Percentiles rank a stretch among this genome's conserved stretches.
phyloP scores from a whole-genome alignment of 2,113 vertebrate genomes.

The Electrona antarctica region DNA sequence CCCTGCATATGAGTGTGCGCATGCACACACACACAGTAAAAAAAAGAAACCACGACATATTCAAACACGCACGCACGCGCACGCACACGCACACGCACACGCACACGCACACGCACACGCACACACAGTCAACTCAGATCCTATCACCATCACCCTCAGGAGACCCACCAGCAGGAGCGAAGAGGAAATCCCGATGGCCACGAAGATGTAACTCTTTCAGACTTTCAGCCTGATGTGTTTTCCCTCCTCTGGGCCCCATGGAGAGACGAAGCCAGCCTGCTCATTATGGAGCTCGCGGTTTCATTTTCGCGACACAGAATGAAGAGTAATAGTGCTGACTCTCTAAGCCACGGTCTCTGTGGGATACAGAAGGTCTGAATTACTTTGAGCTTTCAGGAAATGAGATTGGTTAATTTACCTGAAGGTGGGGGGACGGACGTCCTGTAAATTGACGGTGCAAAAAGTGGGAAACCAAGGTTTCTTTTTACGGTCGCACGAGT shows the following conservation, averaged over 20 bases:
- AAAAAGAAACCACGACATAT: no score
- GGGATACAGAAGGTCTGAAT: slow-evolving; percentile 2
- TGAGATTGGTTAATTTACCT: slow-evolving; percentile 14
- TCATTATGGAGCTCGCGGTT: slow-evolving; percentile 9
- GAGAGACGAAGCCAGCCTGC: not conserved
- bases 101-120: slow-evolving; percentile 13
- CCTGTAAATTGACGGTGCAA: not conserved
- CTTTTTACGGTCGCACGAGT: no score
- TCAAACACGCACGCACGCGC: no score
- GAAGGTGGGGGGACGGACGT: not conserved
- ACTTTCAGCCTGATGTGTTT: slow-evolving; percentile 41
- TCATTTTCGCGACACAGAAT: slow-evolving; percentile 16
- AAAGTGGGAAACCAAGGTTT: not conserved
- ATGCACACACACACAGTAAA: no score
- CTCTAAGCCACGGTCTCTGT: slow-evolving; percentile 12
- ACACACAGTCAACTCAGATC: slow-evolving; percentile 1
- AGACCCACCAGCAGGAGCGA: slow-evolving; percentile 15
- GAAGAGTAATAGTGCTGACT: slow-evolving; percentile 23
- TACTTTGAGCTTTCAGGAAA: slow-evolving; percentile 12
- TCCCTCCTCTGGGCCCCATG: slow-evolving; percentile 20
- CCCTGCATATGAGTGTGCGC: no score
- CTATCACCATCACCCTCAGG: slow-evolving; percentile 11
- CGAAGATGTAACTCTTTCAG: slow-evolving; percentile 18
- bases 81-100: not conserved
- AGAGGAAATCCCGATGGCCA: slow-evolving; percentile 35